Evolutionary conservation across 2,888 invertebrate genomes (phyloP).

Genomic region (Odontomyia ornata): DNA sequence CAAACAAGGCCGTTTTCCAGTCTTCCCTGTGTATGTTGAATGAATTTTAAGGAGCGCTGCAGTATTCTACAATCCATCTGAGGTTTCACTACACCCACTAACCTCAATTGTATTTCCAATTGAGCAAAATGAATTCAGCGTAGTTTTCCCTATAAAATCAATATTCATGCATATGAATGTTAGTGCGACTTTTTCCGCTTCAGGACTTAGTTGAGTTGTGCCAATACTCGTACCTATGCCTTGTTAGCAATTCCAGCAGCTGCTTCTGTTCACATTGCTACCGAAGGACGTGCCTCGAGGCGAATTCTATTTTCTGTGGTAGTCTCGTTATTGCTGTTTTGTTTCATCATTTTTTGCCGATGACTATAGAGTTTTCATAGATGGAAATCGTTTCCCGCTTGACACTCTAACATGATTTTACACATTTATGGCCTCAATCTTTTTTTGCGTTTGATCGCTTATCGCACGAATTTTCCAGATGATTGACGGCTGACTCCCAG

Average conservation of each 20-base stretch:
- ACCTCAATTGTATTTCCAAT: background rate
- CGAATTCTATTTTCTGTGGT: background rate
- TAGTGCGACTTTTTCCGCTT: background rate
- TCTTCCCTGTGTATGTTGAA: too few species aligned
- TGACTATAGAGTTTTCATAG: background rate
- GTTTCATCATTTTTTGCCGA: background rate
- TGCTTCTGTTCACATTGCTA: slow-evolving; percentile 5
- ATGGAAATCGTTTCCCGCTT: background rate
- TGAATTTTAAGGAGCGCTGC: background rate
- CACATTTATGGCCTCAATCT: background rate
- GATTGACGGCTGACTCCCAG: background rate
- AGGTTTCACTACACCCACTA: background rate
- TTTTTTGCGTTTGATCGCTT: background rate
- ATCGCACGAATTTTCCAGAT: background rate
- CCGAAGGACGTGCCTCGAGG: slow-evolving; percentile 29
- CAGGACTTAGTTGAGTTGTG: background rate
- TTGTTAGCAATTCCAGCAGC: slow-evolving; percentile 15
- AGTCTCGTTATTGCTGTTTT: slow-evolving; percentile 1
- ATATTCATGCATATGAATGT: background rate
- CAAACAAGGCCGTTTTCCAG: too few species aligned
- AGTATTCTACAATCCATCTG: background rate
- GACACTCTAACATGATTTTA: background rate
- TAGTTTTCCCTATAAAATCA: background rate
- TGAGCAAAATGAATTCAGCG: background rate
- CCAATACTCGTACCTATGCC: background rate